A percentile compares a stretch with the other conserved stretches of the same genome.
These are phyloP conservation scores for Cephus pulcher DNA, from an alignment of 2,888 invertebrate genomes.

Conservation along the genomic window DNA sequence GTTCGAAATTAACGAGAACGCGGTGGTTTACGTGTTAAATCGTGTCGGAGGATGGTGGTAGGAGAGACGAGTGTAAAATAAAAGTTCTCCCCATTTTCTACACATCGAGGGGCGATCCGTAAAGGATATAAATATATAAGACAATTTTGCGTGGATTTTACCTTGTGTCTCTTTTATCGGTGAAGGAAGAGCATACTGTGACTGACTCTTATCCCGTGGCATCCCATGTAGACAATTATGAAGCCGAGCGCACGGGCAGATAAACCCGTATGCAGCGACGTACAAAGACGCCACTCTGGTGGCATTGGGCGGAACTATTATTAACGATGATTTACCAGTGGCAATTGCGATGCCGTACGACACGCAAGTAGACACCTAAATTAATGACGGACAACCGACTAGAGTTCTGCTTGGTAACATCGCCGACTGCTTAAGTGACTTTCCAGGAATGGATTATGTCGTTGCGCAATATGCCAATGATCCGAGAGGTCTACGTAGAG, in stretches of 20 bases:
- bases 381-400: not conserved
- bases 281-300: not conserved
- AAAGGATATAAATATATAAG: not conserved
- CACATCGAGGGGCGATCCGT: not conserved
- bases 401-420: not conserved
- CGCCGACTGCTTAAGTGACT: not conserved
- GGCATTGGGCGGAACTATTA: not conserved
- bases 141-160: not conserved
- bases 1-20: constrained; percentile 13
- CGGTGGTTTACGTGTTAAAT: not conserved
- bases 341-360: not conserved
- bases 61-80: not conserved
- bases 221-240: not conserved
- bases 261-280: not conserved
- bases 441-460: not conserved
- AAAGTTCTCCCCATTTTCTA: not conserved
- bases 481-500: not conserved
- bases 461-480: not conserved
- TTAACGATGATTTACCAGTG: not conserved
- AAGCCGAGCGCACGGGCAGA: not conserved
- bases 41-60: not conserved
- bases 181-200: not conserved
- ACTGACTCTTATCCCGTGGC: not conserved
- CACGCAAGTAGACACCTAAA: not conserved
- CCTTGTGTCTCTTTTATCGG: not conserved